These are phyloP conservation scores for Actenoides hombroni DNA, from an alignment of 2,113 vertebrate genomes.

Conservation along the genomic window DNA sequence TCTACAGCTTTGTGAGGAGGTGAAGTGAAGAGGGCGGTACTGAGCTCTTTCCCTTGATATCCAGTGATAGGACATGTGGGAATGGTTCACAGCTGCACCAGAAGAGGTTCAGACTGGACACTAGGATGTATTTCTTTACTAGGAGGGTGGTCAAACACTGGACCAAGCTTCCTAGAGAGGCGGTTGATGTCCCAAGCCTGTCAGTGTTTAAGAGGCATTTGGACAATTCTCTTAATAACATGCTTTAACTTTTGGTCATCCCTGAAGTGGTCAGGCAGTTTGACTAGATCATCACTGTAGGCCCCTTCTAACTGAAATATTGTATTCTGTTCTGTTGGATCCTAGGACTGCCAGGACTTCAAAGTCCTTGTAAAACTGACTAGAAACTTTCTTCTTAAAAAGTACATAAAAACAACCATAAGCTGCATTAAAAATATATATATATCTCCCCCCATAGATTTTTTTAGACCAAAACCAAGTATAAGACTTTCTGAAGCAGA, in stretches of 20 bases:
- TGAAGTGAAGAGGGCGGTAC: background rate
- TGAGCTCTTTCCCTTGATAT: background rate
- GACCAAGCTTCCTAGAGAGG: background rate
- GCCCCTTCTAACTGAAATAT: background rate
- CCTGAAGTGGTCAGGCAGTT: background rate
- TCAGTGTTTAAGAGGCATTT: background rate
- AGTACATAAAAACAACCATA: accelerated
- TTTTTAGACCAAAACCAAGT: background rate
- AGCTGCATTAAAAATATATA: background rate
- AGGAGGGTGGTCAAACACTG: background rate
- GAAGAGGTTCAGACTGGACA: background rate
- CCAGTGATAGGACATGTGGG: accelerated
- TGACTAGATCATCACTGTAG: background rate
- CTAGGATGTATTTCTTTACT: background rate
- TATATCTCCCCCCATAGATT: background rate
- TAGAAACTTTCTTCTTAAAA: background rate
- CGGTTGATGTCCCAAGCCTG: background rate
- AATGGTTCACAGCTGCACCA: background rate
- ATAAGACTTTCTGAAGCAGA: background rate
- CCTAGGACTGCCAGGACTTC: background rate
- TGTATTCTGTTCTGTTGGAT: background rate
- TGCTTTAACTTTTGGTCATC: background rate
- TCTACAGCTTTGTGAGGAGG: background rate
- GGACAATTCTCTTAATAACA: background rate
- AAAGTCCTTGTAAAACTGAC: background rate